Evolutionary conservation across 53 echinoderm and acorn worm species (phyloP).

Genomic region (Patiria pectinifera): DNA sequence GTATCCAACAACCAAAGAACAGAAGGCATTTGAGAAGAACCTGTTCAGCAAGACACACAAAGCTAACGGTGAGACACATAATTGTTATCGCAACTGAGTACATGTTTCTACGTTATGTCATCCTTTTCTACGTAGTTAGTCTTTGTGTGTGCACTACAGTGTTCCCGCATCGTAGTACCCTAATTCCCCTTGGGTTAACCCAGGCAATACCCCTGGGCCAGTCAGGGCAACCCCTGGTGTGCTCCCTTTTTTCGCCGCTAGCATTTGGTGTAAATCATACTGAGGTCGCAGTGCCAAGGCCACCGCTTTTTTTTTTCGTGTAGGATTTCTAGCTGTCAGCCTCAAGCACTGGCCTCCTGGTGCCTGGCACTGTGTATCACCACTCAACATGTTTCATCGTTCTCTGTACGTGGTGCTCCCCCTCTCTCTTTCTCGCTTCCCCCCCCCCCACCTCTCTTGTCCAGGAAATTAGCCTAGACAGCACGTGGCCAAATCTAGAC

Average conservation of each 20-base stretch:
- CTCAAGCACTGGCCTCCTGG: conserved; percentile 17
- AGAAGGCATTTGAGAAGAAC: conserved; percentile 99
- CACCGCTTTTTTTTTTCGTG: not conserved
- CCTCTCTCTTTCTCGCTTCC: not conserved
- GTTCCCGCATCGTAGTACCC: not conserved
- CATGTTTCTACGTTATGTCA: not conserved
- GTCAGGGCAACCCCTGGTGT: not conserved
- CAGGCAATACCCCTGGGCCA: not conserved
- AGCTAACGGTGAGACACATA: conserved; percentile 91
- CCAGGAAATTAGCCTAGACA: conserved; percentile 69
- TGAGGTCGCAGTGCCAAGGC: conserved; percentile 61
- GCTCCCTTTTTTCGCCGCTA: not conserved
- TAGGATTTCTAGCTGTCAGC: conserved; percentile 22
- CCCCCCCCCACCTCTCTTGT: not conserved
- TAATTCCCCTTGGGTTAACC: not conserved
- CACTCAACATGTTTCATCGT: conserved; percentile 25
- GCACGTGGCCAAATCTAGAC: conserved; percentile 55
- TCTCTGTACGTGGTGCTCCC: not conserved
- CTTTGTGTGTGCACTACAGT: not conserved
- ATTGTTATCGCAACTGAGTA: not conserved
- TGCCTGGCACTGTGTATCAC: conserved; percentile 64
- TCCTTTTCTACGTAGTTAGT: not conserved
- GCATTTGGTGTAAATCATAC: conserved; percentile 34
- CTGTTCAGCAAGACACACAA: conserved; percentile 97
- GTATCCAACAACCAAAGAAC: conserved; percentile 94